A percentile compares a stretch with the other conserved stretches of the same genome.
Conservation (phyloP, 2,797 vertebrate species). For the Rhynchonycteris naso region DNA sequence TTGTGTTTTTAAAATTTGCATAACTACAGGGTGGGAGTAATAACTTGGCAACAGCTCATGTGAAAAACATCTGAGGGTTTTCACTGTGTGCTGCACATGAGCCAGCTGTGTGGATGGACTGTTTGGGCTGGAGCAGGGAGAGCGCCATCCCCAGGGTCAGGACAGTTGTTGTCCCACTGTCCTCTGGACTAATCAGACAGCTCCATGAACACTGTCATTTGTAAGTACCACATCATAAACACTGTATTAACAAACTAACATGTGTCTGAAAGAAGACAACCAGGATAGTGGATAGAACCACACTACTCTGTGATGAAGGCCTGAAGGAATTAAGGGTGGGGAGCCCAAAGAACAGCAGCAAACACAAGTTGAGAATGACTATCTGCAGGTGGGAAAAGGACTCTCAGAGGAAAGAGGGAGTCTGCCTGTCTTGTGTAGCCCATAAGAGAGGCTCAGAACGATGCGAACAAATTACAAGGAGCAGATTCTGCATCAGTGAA, state of each 20-base stretch:
- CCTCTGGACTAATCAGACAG: background rate
- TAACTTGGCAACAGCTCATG: conserved; percentile 26
- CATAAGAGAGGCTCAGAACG: background rate
- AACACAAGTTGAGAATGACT: background rate
- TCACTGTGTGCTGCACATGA: background rate
- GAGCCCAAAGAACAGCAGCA: background rate
- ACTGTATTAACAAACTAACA: background rate
- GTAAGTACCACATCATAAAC: background rate
- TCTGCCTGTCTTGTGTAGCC: background rate
- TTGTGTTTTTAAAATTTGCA: conserved; percentile 47
- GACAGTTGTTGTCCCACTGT: background rate
- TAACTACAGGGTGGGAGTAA: conserved; percentile 7
- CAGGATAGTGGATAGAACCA: background rate
- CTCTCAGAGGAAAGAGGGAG: background rate
- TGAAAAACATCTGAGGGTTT: conserved; percentile 55
- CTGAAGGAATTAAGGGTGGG: background rate
- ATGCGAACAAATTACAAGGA: background rate
- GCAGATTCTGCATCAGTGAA: background rate
- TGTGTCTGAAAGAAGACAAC: background rate
- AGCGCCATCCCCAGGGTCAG: background rate
- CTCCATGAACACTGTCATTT: background rate
- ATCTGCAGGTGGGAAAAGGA: background rate
- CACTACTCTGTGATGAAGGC: background rate
- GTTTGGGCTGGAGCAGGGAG: background rate
- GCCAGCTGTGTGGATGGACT: background rate